phyloP scores from a whole-genome alignment of 2,797 vertebrate species.

The Pempheris klunzingeri region DNA sequence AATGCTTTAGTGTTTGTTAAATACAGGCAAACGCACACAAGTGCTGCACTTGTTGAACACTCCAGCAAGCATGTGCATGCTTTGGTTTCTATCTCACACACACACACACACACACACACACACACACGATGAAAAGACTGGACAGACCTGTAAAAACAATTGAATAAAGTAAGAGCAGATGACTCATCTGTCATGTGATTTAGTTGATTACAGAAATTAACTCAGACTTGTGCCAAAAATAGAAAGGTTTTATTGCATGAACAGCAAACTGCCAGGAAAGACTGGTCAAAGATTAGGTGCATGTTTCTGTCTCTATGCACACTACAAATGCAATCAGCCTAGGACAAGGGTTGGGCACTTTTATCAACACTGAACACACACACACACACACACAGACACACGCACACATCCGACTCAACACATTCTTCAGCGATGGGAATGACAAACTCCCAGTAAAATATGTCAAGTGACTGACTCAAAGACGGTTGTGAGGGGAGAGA shows the following conservation, averaged over 20 bases:
- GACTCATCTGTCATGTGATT: conserved; percentile 37
- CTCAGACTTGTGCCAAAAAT: conserved; percentile 30
- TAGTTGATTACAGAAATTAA: conserved; percentile 30
- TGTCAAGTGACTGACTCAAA: conserved; percentile 28
- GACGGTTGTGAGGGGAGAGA: conserved; percentile 20
- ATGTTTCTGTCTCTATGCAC: not conserved
- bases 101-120: not conserved
- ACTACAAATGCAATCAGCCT: conserved; percentile 47
- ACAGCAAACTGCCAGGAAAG: conserved; percentile 26
- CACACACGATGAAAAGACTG: conserved; percentile 7
- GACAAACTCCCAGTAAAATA: conserved; percentile 47
- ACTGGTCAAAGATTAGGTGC: conserved; percentile 23
- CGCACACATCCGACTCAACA: conserved; percentile 65
- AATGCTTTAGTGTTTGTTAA: not conserved
- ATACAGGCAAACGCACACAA: conserved; percentile 7
- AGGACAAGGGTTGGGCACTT: conserved; percentile 61
- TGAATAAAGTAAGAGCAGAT: conserved; percentile 11
- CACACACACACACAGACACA: conserved; percentile 39
- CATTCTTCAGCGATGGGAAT: conserved; percentile 65
- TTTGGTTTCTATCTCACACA: not conserved
- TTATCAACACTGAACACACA: conserved; percentile 71
- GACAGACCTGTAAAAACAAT: conserved; percentile 33
- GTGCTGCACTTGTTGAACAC: no score
- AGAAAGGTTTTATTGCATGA: conserved; percentile 13
- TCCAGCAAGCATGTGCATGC: not conserved